Evolutionary conservation across 1,140 invertebrate genomes (phyloP).

Genomic region (Meteorus sp.): DNA sequence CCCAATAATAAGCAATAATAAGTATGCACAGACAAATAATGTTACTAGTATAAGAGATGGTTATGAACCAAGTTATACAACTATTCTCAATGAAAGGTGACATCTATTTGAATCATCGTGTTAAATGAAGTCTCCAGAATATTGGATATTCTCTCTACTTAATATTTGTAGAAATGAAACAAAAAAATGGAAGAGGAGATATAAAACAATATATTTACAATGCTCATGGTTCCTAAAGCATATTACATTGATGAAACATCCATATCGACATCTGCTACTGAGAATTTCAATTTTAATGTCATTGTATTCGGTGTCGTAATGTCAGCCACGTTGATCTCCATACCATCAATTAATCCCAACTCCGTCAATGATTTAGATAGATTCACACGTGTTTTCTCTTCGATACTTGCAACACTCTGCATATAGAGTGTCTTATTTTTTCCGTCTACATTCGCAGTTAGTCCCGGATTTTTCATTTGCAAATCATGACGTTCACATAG

Average conservation of each 20-base stretch:
- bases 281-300: conserved; percentile 68
- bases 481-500: conserved; percentile 74
- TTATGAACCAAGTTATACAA: too few relatives aligned
- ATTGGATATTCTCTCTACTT: too few relatives aligned
- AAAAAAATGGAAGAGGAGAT: conserved; percentile 5
- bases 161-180: conserved; percentile 1
- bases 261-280: conserved; percentile 59
- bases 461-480: conserved; percentile 84
- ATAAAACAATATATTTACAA: conserved; percentile 13
- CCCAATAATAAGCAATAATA: too few relatives aligned
- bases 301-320: conserved; percentile 83
- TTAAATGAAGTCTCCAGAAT: too few relatives aligned
- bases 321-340: conserved; percentile 87
- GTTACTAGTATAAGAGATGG: too few relatives aligned
- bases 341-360: conserved; percentile 78
- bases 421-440: conserved; percentile 93
- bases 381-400: conserved; percentile 83
- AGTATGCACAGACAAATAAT: too few relatives aligned
- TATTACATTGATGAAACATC: conserved; percentile 7
- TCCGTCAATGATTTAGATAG: conserved; percentile 84
- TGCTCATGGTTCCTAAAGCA: background rate
- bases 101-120: background rate
- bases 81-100: background rate
- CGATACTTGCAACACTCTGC: conserved; percentile 85
- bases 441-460: conserved; percentile 78